phyloP scores from a whole-genome alignment of 2,888 invertebrate genomes.

The Hemistola chrysoprasaria region DNA sequence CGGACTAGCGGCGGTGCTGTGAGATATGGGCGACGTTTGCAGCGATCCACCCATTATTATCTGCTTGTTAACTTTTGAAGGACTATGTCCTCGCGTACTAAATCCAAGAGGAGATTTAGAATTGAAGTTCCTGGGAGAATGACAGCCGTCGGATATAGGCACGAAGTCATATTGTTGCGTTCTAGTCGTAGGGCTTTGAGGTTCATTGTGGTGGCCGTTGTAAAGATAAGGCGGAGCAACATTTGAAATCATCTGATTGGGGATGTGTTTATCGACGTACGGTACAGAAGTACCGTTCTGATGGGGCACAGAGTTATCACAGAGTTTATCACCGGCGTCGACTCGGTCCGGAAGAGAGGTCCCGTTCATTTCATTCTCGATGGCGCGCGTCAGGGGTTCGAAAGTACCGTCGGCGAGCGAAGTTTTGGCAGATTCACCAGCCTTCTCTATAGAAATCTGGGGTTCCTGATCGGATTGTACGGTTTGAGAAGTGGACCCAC shows the following conservation, averaged over 20 bases:
- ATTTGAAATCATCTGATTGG: conserved; percentile 43
- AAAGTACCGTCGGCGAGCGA: conserved; percentile 47
- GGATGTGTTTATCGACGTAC: conserved; percentile 42
- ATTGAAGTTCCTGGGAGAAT: conserved; percentile 81
- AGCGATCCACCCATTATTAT: conserved; percentile 65
- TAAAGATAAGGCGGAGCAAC: conserved; percentile 51
- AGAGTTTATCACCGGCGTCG: conserved; percentile 45
- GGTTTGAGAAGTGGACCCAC: conserved; percentile 55
- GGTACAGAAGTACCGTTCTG: conserved; percentile 54
- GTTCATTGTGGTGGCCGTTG: conserved; percentile 78
- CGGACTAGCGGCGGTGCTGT: conserved; percentile 88
- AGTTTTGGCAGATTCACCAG: conserved; percentile 47
- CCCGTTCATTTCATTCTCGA: conserved; percentile 46
- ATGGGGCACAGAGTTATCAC: conserved; percentile 44
- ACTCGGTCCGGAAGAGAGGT: conserved; percentile 38
- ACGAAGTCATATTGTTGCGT: conserved; percentile 92
- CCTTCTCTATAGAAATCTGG: conserved; percentile 40
- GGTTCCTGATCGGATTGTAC: conserved; percentile 44
- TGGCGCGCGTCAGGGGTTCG: conserved; percentile 48
- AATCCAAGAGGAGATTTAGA: conserved; percentile 70
- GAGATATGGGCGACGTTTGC: conserved; percentile 76
- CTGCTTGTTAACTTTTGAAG: conserved; percentile 58
- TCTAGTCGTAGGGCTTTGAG: conserved; percentile 89
- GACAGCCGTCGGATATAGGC: conserved; percentile 91
- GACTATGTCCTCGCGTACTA: conserved; percentile 62